These are phyloP conservation scores for Eupristina koningsbergeri DNA, from an alignment of 1,140 invertebrate species.

Conservation along the genomic window DNA sequence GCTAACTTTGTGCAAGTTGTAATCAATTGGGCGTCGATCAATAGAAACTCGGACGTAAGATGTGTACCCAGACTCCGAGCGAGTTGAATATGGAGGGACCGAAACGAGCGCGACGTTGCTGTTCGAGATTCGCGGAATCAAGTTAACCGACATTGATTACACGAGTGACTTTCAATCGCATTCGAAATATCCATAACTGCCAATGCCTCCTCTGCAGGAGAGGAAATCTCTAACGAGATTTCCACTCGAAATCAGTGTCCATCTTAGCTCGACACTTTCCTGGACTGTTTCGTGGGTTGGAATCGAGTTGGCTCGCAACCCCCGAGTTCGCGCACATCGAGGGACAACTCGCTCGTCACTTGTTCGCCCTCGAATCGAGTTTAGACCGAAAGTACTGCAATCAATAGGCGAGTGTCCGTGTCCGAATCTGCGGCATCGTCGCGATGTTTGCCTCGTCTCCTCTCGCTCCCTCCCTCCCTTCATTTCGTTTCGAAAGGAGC, in stretches of 20 bases:
- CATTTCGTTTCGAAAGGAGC: slow-evolving; percentile 53
- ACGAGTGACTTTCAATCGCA: slow-evolving; percentile 32
- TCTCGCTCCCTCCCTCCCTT: slow-evolving; percentile 53
- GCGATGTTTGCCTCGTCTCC: slow-evolving; percentile 61
- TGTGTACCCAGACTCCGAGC: not conserved
- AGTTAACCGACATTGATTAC: slow-evolving; percentile 49
- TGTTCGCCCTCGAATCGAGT: slow-evolving; percentile 69
- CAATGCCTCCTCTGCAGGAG: slow-evolving; percentile 1
- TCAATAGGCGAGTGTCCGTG: slow-evolving; percentile 72
- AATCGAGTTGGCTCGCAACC: slow-evolving; percentile 68
- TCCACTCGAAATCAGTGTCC: slow-evolving; percentile 32
- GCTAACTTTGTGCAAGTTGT: not conserved
- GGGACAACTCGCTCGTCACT: slow-evolving; percentile 59
- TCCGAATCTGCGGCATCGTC: slow-evolving; percentile 64
- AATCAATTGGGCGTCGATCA: not conserved
- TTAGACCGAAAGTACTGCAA: slow-evolving; percentile 69
- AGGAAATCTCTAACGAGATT: slow-evolving; percentile 43
- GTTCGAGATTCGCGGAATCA: not conserved
- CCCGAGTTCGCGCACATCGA: slow-evolving; percentile 19
- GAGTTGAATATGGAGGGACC: not conserved
- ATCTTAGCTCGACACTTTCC: slow-evolving; percentile 8
- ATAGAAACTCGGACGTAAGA: slow-evolving; percentile 21
- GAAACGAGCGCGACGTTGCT: not conserved
- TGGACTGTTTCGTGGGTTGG: slow-evolving; percentile 61
- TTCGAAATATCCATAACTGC: slow-evolving; percentile 43